Evolutionary conservation across 1,140 invertebrate genomes (phyloP).

Genomic region (Drosophila bipectinata): DNA sequence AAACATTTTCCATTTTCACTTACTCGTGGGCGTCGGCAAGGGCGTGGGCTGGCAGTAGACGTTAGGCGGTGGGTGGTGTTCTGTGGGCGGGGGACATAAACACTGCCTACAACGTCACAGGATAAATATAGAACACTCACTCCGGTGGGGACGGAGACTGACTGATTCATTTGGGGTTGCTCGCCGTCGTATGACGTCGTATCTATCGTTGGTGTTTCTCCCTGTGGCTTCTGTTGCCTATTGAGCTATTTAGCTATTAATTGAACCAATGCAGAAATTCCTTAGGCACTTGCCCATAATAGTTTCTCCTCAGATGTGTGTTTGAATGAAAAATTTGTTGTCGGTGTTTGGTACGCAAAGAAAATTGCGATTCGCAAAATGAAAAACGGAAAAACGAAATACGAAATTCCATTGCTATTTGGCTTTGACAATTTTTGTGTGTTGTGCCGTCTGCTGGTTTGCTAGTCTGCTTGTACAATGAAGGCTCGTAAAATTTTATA

Average conservation of each 20-base stretch:
- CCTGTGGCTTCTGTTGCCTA: constrained; percentile 12
- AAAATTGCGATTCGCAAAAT: constrained; percentile 12
- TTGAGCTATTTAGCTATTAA: constrained; percentile 39
- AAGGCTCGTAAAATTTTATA: constrained; percentile 78
- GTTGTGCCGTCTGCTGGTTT: constrained; percentile 8
- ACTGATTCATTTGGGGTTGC: constrained; percentile 33
- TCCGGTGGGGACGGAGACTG: background rate
- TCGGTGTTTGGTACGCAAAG: constrained; percentile 18
- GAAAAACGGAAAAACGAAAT: background rate
- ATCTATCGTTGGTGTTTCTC: background rate
- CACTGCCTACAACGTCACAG: constrained; percentile 48
- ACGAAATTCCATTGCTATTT: constrained; percentile 54
- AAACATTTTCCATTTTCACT: constrained; percentile 42
- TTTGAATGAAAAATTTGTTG: constrained; percentile 9
- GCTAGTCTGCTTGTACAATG: constrained; percentile 51
- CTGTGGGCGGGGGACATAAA: constrained; percentile 23
- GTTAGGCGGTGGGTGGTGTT: background rate
- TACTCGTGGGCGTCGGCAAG: constrained; percentile 1
- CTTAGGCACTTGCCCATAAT: constrained; percentile 30
- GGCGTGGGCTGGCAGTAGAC: constrained; percentile 10
- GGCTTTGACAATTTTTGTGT: constrained; percentile 60
- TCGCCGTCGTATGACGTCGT: constrained; percentile 46
- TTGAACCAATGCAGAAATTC: constrained; percentile 56
- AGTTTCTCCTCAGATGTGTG: constrained; percentile 1
- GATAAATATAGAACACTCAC: constrained; percentile 48